A percentile compares a stretch with the other conserved stretches of the same genome.
These are phyloP conservation scores for Patella caerulea DNA, from an alignment of 2,888 invertebrate species.

Conservation along the genomic window DNA sequence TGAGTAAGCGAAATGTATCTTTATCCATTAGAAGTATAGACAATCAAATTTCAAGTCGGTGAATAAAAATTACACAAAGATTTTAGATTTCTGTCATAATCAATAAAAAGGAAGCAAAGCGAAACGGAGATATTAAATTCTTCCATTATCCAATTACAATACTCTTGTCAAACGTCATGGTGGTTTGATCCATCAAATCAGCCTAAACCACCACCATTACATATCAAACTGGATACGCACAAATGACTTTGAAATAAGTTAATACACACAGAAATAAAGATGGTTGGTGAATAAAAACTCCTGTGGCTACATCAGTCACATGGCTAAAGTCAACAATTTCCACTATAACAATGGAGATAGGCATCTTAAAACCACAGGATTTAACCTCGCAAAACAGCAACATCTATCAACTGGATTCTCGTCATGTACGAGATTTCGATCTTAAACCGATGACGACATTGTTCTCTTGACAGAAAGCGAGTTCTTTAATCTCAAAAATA, in stretches of 20 bases:
- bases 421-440: background rate
- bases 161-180: constrained; percentile 5
- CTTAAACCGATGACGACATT: constrained; percentile 13
- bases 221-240: constrained; percentile 2
- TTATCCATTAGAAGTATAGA: too few species aligned
- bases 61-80: background rate
- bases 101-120: constrained; percentile 1
- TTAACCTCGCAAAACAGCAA: background rate
- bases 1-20: too few species aligned
- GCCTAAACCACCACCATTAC: background rate
- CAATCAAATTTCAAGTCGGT: too few species aligned
- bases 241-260: background rate
- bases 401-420: background rate
- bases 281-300: background rate
- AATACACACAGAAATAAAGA: background rate
- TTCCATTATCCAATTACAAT: constrained; percentile 9
- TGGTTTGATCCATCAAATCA: background rate
- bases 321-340: constrained; percentile 8
- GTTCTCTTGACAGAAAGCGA: constrained; percentile 21
- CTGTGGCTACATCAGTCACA: background rate
- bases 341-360: background rate
- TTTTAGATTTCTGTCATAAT: background rate
- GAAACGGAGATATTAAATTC: background rate
- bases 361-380: background rate
- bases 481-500: constrained; percentile 15